Percentiles rank a stretch among this genome's conserved stretches.
Evolutionary conservation across 2,888 invertebrate genomes (phyloP).

Genomic region (Rapana venosa): DNA sequence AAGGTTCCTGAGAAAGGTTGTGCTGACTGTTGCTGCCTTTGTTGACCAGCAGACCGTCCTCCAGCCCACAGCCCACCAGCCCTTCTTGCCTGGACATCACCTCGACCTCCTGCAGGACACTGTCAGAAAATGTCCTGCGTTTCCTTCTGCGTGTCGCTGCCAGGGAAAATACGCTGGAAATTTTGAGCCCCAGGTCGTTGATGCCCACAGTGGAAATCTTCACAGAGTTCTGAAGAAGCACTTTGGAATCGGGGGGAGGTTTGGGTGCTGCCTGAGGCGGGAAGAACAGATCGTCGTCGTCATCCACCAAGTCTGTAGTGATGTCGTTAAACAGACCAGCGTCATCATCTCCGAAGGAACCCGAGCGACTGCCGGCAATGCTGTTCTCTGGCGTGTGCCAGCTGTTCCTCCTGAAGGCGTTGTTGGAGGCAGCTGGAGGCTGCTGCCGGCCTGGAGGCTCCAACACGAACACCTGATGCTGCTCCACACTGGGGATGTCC

Average conservation of each 20-base stretch:
- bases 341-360: constrained; percentile 6
- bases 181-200: constrained; percentile 25
- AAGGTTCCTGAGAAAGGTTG: background rate
- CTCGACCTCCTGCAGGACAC: constrained; percentile 31
- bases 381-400: constrained; percentile 43
- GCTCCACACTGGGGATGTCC: constrained; percentile 20
- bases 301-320: constrained; percentile 25
- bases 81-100: background rate
- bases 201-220: background rate
- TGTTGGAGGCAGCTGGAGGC: background rate
- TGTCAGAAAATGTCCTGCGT: constrained; percentile 38
- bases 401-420: background rate
- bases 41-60: background rate
- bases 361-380: constrained; percentile 6
- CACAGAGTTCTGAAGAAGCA: constrained; percentile 13
- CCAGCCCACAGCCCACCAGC: background rate
- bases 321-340: constrained; percentile 23
- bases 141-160: constrained; percentile 16
- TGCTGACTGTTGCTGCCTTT: constrained; percentile 24
- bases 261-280: background rate
- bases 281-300: constrained; percentile 39
- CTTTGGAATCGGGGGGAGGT: background rate
- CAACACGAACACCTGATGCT: constrained; percentile 38
- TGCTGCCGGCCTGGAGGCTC: constrained; percentile 27
- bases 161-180: constrained; percentile 41